Conservation (phyloP, 2,797 vertebrate species). For the Muscicapa striata region DNA sequence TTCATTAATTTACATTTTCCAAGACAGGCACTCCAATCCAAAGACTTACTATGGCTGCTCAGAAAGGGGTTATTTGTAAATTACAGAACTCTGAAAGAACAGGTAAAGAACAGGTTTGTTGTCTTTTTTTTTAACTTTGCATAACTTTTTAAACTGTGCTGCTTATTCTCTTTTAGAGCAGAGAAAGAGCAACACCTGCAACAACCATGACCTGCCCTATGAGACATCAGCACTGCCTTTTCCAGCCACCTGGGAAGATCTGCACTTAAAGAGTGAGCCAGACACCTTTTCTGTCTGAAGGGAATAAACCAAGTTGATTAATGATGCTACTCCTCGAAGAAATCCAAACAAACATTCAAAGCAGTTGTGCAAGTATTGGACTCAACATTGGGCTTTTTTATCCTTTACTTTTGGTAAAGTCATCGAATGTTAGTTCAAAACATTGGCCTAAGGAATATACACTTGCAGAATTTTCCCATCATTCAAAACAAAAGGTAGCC, state of each 20-base stretch:
- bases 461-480: not conserved
- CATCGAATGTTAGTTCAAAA: not conserved
- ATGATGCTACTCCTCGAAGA: not conserved
- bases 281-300: not conserved
- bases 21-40: not conserved
- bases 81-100: not conserved
- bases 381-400: accelerated
- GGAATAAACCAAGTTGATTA: not conserved
- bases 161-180: not conserved
- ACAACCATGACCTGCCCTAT: not conserved
- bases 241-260: not conserved
- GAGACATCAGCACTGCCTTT: not conserved
- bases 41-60: not conserved
- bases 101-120: not conserved
- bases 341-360: not conserved
- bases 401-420: not conserved
- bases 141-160: not conserved
- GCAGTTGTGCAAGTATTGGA: not conserved
- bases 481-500: not conserved
- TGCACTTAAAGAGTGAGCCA: not conserved
- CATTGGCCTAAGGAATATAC: not conserved
- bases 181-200: not conserved
- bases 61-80: not conserved
- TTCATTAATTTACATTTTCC: not conserved
- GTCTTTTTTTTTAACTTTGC: not conserved